phyloP scores from a whole-genome alignment of 2,113 vertebrate genomes.

The Muntiacus muntjak region DNA sequence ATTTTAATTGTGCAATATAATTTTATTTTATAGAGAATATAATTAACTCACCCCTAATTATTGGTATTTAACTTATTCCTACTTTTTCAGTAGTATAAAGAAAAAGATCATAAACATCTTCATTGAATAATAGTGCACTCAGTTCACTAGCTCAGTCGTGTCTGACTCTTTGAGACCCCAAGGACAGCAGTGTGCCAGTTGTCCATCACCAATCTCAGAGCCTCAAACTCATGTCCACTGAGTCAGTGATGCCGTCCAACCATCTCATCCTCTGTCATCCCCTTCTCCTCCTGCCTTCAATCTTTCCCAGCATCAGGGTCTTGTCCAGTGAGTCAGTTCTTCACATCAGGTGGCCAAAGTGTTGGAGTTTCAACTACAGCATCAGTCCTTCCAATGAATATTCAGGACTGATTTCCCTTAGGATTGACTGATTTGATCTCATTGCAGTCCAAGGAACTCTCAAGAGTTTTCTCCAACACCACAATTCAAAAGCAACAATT shows the following conservation, averaged over 20 bases:
- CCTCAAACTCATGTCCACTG: neutral
- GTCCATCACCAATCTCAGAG: neutral
- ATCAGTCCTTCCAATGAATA: neutral
- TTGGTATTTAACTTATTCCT: neutral
- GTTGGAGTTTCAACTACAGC: neutral
- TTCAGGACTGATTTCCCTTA: neutral
- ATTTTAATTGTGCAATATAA: neutral
- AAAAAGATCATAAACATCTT: neutral
- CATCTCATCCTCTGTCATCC: neutral
- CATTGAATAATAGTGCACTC: neutral
- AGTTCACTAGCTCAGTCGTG: neutral
- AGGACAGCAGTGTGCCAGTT: neutral
- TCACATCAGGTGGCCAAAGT: neutral
- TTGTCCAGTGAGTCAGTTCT: neutral
- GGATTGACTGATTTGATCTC: neutral
- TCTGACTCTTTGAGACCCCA: neutral
- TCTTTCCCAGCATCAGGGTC: neutral
- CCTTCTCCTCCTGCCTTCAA: neutral
- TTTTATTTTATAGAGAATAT: neutral
- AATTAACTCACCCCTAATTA: neutral
- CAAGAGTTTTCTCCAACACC: neutral
- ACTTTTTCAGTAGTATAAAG: neutral
- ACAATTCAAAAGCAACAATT: neutral
- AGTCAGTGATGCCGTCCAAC: neutral
- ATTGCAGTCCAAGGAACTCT: neutral